Base-by-base conservation (phyloP, 2,113 vertebrate species). In the Podarcis cretensis region DNA sequence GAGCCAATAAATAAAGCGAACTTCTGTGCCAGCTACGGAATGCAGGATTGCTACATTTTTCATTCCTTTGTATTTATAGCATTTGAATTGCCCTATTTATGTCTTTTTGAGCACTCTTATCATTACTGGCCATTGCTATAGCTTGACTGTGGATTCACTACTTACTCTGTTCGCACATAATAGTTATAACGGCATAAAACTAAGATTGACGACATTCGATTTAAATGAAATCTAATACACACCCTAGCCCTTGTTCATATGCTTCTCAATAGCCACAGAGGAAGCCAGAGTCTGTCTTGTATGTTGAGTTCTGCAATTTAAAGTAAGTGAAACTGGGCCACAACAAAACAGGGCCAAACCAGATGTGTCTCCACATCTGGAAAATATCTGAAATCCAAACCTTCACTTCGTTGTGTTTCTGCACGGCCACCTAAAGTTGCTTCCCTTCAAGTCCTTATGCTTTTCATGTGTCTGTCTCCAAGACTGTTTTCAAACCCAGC, bases 331-430 rank as follows among this genome's bases (percentile, higher is more conserved):
- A 84, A 68, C 18, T 78, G 25, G 16, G 14, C 18, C 43, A 91
- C 54, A 90, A 57, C 89, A 92, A 91, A 92, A 90, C 2, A 90
- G 83, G 88, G 86, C 71, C 1, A 5, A 68, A 90, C 85, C 85
- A 0, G 1, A 91, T 87, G 88, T 89, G 89, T 81, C 89, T 88
- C 91, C 85, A 89, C 89, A 93, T 25, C 87, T 74, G 68, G 25
- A 6, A 87, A 88, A 69, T 77, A 76, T 78, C 69, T 89, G 84
- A 91, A 87, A 84, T 92, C 80, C 74, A 75, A 66, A 80, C 35
- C 35, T 85, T 83, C 87, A 63, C 57, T 90, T 90, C 93, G 48
- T 54, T 77, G 37, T 77, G 30, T 78, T 80, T 80, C 63, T 78
- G 18, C 76, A 68, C 7, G 0, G 78, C 92, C 87, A 16, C 4